Conservation (phyloP, 2,797 vertebrate genomes). For the Danionella dracula region DNA sequence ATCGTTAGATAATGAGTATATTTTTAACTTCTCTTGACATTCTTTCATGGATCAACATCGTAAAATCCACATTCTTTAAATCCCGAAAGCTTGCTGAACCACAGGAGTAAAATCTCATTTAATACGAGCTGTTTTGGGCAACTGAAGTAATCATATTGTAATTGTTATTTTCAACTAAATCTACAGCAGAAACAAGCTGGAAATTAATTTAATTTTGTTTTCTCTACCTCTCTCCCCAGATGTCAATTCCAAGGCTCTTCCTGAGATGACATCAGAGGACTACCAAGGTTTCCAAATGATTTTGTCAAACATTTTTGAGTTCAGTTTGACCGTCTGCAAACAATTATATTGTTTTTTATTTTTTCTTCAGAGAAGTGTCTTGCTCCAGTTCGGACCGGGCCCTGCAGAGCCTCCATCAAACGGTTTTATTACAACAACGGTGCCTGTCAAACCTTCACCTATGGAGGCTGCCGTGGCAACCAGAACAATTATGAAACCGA, state of each 20-base stretch:
- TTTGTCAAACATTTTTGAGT: background rate
- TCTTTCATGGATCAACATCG: too few species aligned
- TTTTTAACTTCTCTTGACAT: too few species aligned
- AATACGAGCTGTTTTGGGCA: too few species aligned
- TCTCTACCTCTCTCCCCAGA: slow-evolving; percentile 9
- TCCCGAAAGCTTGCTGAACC: too few species aligned
- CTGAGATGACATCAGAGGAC: slow-evolving; percentile 38
- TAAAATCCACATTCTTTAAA: too few species aligned
- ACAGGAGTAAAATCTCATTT: too few species aligned
- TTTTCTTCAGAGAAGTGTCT: slow-evolving; percentile 65
- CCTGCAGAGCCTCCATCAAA: slow-evolving; percentile 66
- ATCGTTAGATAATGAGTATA: too few species aligned
- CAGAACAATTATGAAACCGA: slow-evolving; percentile 32
- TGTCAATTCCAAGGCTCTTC: background rate
- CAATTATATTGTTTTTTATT: background rate
- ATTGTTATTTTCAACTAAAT: too few species aligned
- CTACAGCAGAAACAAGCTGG: too few species aligned
- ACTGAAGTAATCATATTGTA: too few species aligned
- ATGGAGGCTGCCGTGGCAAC: slow-evolving; percentile 43
- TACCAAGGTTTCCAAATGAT: slow-evolving; percentile 44
- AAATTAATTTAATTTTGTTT: background rate
- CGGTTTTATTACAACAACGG: slow-evolving; percentile 65
- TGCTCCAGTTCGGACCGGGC: slow-evolving; percentile 51
- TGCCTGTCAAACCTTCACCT: slow-evolving; percentile 52
- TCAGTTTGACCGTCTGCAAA: too few species aligned